These are phyloP conservation scores for Orussus abietinus DNA, from an alignment of 1,140 invertebrate genomes.

Conservation along the genomic window DNA sequence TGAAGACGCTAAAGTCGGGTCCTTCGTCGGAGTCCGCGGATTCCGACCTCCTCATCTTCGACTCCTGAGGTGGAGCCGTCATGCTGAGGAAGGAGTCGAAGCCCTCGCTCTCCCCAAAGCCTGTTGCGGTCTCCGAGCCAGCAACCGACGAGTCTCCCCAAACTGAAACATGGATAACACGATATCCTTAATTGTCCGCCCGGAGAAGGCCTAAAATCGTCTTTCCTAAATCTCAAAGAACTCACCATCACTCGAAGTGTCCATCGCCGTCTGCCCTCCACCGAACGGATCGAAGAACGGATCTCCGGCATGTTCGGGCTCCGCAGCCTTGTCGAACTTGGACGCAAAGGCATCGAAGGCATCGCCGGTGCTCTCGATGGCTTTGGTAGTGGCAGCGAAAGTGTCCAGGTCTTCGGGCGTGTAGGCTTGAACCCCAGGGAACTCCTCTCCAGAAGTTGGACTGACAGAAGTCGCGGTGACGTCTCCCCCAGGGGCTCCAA, in stretches of 20 bases:
- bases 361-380: slow-evolving; percentile 54
- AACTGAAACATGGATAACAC: slow-evolving; percentile 35
- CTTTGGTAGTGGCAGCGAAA: slow-evolving; percentile 41
- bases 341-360: slow-evolving; percentile 81
- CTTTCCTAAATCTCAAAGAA: neutral
- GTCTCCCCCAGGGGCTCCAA: slow-evolving; percentile 18
- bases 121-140: slow-evolving; percentile 48
- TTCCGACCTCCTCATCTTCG: slow-evolving; percentile 58
- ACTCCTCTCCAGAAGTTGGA: slow-evolving; percentile 35
- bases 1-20: slow-evolving; percentile 74
- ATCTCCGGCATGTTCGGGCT: slow-evolving; percentile 49
- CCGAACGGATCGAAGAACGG: slow-evolving; percentile 58
- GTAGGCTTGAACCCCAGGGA: slow-evolving; percentile 27
- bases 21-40: slow-evolving; percentile 75
- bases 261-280: slow-evolving; percentile 37
- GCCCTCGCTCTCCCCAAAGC: slow-evolving; percentile 68
- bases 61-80: slow-evolving; percentile 65
- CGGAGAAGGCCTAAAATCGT: slow-evolving; percentile 14
- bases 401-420: slow-evolving; percentile 29
- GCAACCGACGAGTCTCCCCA: slow-evolving; percentile 57
- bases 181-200: slow-evolving; percentile 9
- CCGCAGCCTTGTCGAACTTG: slow-evolving; percentile 73
- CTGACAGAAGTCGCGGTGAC: slow-evolving; percentile 20
- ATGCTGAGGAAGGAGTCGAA: slow-evolving; percentile 82
- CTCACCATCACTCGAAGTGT: slow-evolving; percentile 53